These are phyloP conservation scores for Drosophila parvula DNA, from an alignment of 1,140 invertebrate species.

Conservation along the genomic window DNA sequence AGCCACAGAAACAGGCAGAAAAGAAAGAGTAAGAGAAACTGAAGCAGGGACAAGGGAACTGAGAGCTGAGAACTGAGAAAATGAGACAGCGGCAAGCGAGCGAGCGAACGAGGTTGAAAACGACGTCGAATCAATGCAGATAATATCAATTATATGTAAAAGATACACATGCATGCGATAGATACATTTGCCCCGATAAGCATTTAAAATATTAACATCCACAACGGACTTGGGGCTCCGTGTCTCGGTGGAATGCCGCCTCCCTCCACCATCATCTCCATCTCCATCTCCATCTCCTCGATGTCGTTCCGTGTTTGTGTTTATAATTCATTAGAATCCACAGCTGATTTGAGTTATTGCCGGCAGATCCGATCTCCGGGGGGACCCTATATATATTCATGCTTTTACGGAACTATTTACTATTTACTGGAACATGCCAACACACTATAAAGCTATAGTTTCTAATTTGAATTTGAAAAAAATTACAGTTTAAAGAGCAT, in stretches of 20 bases:
- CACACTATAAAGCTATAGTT: too few relatives aligned
- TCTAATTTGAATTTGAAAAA: neutral
- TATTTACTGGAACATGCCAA: neutral
- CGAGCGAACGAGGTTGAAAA: slow-evolving; percentile 39
- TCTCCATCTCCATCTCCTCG: neutral
- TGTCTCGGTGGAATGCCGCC: slow-evolving; percentile 32
- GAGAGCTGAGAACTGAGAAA: slow-evolving; percentile 23
- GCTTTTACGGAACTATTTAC: neutral
- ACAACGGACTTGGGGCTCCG: slow-evolving; percentile 40
- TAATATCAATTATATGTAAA: slow-evolving; percentile 82
- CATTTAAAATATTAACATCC: slow-evolving; percentile 80
- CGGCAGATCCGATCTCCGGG: slow-evolving; percentile 9
- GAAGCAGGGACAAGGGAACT: slow-evolving; percentile 2
- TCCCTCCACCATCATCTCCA: neutral
- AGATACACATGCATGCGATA: slow-evolving; percentile 76
- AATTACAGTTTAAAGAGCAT: neutral
- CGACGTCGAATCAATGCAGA: slow-evolving; percentile 76
- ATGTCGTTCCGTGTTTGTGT: slow-evolving; percentile 26
- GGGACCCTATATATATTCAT: neutral
- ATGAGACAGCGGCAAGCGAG: slow-evolving; percentile 9
- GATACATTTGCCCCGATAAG: slow-evolving; percentile 73
- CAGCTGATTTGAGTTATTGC: slow-evolving; percentile 46
- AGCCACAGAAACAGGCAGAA: slow-evolving; percentile 27
- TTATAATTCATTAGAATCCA: slow-evolving; percentile 64
- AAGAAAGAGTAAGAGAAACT: slow-evolving; percentile 11